phyloP scores from a whole-genome alignment of 2,888 invertebrate genomes.

The Cecidostiba fungosa region DNA sequence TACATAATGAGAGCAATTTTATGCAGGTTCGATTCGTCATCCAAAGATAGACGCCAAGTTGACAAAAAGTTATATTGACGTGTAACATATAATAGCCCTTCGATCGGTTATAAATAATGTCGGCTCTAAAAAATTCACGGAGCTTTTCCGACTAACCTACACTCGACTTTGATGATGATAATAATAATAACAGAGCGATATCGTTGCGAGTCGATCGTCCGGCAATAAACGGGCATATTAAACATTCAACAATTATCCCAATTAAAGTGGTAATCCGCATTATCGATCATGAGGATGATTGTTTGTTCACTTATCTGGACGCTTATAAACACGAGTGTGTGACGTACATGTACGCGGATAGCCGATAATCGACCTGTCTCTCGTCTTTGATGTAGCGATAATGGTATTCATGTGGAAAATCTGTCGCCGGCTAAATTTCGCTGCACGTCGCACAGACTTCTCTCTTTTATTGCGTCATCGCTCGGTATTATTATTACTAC shows the following conservation, averaged over 20 bases:
- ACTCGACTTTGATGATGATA: background rate
- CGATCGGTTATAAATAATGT: background rate
- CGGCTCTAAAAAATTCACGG: background rate
- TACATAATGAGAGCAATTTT: background rate
- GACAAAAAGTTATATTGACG: background rate
- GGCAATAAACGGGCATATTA: background rate
- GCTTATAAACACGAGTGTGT: background rate
- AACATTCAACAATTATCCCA: slow-evolving; percentile 1
- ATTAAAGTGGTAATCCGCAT: slow-evolving; percentile 7
- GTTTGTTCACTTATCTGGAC: background rate
- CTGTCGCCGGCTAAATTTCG: background rate
- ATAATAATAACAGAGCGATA: background rate
- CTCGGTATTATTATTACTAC: background rate
- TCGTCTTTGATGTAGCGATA: slow-evolving; percentile 5
- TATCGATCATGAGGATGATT: background rate
- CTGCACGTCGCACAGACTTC: background rate
- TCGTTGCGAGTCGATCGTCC: background rate
- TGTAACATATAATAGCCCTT: background rate
- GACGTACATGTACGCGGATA: background rate
- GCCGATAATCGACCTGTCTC: slow-evolving; percentile 24
- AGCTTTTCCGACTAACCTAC: background rate
- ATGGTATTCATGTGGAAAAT: background rate
- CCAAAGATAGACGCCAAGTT: too few relatives aligned
- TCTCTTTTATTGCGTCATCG: background rate
- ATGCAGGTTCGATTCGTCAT: too few relatives aligned